These are phyloP conservation scores for Mellilla xanthometata DNA, from an alignment of 2,888 invertebrate genomes.

Conservation along the genomic window DNA sequence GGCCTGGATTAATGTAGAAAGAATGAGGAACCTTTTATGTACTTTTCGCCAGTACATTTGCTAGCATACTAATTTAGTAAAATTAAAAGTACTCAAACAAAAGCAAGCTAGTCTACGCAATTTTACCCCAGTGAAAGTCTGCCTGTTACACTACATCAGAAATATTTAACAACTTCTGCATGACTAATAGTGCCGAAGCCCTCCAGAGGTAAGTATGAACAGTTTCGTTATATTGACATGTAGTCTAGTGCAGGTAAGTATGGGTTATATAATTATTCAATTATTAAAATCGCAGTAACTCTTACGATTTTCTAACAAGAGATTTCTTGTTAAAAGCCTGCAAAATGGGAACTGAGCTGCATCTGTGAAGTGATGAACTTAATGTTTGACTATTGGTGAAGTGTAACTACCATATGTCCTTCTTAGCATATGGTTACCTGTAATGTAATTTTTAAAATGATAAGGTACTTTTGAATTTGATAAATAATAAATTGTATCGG, in stretches of 20 bases:
- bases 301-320: constrained; percentile 43
- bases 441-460: constrained; percentile 53
- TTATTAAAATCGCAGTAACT: neutral
- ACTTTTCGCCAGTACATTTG: too few species aligned
- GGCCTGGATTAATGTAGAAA: too few species aligned
- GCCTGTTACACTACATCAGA: constrained; percentile 9
- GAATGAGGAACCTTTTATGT: too few species aligned
- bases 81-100: too few species aligned
- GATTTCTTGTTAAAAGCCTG: constrained; percentile 75
- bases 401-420: constrained; percentile 46
- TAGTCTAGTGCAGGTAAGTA: constrained; percentile 45
- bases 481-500: constrained; percentile 65
- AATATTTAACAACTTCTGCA: constrained; percentile 17
- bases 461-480: constrained; percentile 37
- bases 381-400: constrained; percentile 50
- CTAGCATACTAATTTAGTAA: too few species aligned
- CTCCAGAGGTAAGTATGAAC: constrained; percentile 38
- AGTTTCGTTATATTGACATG: constrained; percentile 10
- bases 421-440: constrained; percentile 19
- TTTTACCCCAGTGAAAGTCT: constrained; percentile 14
- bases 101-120: too few species aligned
- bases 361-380: constrained; percentile 61
- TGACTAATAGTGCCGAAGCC: constrained; percentile 18
- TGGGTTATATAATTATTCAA: too few species aligned
- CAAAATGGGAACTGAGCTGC: constrained; percentile 69